Evolutionary conservation across 1,140 invertebrate genomes (phyloP).

Genomic region (Euura lappo): DNA sequence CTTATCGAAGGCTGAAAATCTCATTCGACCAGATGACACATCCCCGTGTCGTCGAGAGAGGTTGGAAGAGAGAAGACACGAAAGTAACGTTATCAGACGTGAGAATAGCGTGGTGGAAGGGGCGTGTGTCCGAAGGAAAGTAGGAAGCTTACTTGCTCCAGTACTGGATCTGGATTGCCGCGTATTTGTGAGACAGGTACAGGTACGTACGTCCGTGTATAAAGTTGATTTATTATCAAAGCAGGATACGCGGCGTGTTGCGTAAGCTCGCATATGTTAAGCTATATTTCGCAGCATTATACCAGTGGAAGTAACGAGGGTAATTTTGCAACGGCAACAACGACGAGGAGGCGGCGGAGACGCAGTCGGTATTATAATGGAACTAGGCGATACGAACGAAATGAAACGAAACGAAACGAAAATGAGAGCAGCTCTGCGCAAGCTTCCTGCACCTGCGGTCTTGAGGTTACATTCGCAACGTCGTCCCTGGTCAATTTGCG

Average conservation of each 20-base stretch:
- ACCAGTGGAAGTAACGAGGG: not conserved
- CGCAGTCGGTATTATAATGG: not conserved
- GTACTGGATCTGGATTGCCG: not conserved
- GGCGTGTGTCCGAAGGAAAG: not conserved
- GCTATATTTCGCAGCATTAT: not conserved
- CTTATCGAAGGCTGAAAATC: too few relatives aligned
- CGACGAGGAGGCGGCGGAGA: not conserved
- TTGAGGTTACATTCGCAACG: not conserved
- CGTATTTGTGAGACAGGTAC: not conserved
- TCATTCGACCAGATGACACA: too few relatives aligned
- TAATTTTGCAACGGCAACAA: not conserved
- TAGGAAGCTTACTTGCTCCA: not conserved
- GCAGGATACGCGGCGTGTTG: not conserved
- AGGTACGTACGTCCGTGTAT: not conserved
- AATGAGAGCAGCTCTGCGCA: not conserved
- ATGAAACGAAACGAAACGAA: not conserved
- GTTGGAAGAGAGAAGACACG: not conserved
- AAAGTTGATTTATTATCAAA: not conserved
- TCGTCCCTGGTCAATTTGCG: constrained; percentile 56
- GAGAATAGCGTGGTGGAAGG: not conserved
- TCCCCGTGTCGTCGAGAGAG: not conserved
- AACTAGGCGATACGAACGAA: too few relatives aligned
- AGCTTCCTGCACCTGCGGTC: not conserved
- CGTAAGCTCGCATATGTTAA: not conserved
- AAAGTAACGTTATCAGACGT: constrained; percentile 2